Evolutionary conservation across 2,888 invertebrate species (phyloP), one percentile per base, ranked within the genome.

Genomic region (Cactoblastis cactorum): DNA sequence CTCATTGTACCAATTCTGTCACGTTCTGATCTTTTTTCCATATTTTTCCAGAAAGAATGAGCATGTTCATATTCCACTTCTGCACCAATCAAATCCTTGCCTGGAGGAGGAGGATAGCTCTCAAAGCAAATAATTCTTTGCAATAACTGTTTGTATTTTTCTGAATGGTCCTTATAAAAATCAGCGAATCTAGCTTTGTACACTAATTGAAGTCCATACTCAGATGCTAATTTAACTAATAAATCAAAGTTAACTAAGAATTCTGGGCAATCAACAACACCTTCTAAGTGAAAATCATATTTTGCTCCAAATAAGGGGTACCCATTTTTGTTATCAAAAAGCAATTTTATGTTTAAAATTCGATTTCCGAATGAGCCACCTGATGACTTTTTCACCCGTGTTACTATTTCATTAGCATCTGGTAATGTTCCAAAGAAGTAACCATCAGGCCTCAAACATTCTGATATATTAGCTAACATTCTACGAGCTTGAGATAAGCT

Each of bases 261-360:
- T 80, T 99, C 99, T 1, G 99, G 99, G 79, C 99, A 99, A 78
- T 99, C 95, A 0, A 99, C 99, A 5, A 98, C 98, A 33, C 96
- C 98, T 73, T 99, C 97, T 61, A 99, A 89, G 70, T 96, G 94
- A 79, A 99, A 99, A 81, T 97, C 94, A 89, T 99, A 99, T 75
- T 97, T 96, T 15, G 95, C 97, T 35, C 99, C 99, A 90, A 99
- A 99, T 15, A 99, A 82, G 0, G 97, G 96, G 63, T 93, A 93
- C 9, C 92, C 91, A 45, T 82, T 59, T 69, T 90, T 65, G 62
- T 91, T 89, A 63, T 95, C 92, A 78, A 93, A 93, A 50, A 93
- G 89, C 63, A 95, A 92, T 58, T 93, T 92, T 28, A 97, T 94
- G 58, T 90, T 92, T 71, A 93, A 97, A 17, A 97, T 91, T 53